A percentile compares a stretch with the other conserved stretches of the same genome.
Conservation (phyloP, 2,888 invertebrate genomes). For the Callyntrura sp. region DNA sequence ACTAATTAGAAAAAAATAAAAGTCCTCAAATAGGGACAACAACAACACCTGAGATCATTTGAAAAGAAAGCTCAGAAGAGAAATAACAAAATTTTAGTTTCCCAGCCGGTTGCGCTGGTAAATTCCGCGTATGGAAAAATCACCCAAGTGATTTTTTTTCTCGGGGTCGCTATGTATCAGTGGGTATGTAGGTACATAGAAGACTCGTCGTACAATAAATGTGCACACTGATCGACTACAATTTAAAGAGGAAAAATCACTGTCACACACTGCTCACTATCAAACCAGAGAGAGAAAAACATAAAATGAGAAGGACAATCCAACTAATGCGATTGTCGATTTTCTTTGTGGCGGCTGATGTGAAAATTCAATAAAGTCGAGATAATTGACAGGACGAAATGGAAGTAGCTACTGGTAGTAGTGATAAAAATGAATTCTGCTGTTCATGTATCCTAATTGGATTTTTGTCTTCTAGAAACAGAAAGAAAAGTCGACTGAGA, state of each 20-base stretch:
- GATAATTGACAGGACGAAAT: slow-evolving; percentile 29
- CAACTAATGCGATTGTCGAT: slow-evolving; percentile 3
- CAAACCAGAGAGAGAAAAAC: slow-evolving; percentile 1
- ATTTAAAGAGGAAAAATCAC: slow-evolving; percentile 29
- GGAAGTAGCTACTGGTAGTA: neutral
- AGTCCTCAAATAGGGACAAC: neutral
- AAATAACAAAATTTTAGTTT: neutral
- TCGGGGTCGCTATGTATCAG: no score
- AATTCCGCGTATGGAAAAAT: slow-evolving; percentile 38
- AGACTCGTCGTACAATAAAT: no score
- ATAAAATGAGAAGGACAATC: neutral
- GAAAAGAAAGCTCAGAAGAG: slow-evolving; percentile 62
- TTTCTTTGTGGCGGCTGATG: neutral
- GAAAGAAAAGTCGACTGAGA: no score
- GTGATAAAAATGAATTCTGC: neutral
- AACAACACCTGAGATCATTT: slow-evolving; percentile 61
- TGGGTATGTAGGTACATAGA: no score
- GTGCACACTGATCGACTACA: neutral
- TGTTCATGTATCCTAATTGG: slow-evolving; percentile 20
- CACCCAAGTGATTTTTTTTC: neutral
- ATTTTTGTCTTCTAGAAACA: neutral
- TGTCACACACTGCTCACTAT: slow-evolving; percentile 21
- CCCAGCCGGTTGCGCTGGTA: neutral
- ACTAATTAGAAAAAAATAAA: neutral
- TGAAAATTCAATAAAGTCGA: slow-evolving; percentile 5